Evolutionary conservation across 2,888 invertebrate species (phyloP), one percentile per base, ranked within the genome.

Genomic region (Rhogogaster chlorosoma): DNA sequence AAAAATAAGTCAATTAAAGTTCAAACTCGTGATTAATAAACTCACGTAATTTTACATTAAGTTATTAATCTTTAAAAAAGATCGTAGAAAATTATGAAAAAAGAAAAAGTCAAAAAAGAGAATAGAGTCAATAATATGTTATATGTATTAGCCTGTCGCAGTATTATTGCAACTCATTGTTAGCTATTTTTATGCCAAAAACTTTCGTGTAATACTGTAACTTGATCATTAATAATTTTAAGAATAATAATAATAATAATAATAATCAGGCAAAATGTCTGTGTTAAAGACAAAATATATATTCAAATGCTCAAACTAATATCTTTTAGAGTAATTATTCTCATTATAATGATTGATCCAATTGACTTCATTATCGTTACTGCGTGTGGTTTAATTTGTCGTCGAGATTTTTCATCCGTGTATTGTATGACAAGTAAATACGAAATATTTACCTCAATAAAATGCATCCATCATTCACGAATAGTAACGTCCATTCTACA

Each of bases 1-100:
- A 61, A 61, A 45, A 77, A 80, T 80, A 61, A 80, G 80, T 61
- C 80, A 80, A 80, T 80, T 80, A 80, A 80, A 61, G 80, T 80
- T 80, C 80, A 80, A 57, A 38, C 36, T 57, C 53, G 38, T 53
- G 12, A 32, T 75, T 32, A 77, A 18, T 53, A n/a, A 29, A 29
- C n/a, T 77, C 77, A 77, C n/a, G 38, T 42, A 42, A 42, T 32
- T 53, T 77, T 6, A 53, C 38, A n/a, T 32, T 18, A 6, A 53
- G n/a, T 77, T 53, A 32, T 49, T 53, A 49, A 29, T 29, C 12
- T n/a, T 6, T 42, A 22, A 70, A 36, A 29, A 32, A 36, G 7
- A 36, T 26, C 6, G 26, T 32, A 77, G 38, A 38, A 38, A 80
- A 5, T 57, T 45, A 12, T 45, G 3, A 45, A 45, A 45, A 45